phyloP scores from a whole-genome alignment of 2,113 vertebrate species.

The Columba livia region DNA sequence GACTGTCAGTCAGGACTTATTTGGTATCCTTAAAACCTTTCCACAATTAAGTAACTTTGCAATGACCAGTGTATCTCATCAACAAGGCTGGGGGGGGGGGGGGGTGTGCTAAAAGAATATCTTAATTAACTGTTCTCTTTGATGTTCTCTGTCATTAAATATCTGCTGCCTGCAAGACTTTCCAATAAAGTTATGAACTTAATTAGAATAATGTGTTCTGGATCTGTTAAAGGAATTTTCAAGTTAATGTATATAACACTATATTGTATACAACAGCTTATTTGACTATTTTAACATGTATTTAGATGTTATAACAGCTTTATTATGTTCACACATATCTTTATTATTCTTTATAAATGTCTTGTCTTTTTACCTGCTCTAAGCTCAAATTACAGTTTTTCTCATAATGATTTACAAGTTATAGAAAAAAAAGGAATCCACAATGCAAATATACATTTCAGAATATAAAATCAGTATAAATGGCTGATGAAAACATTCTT shows the following conservation, averaged over 20 bases:
- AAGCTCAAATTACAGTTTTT: background rate
- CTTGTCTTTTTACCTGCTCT: background rate
- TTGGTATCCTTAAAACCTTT: background rate
- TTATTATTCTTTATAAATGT: background rate
- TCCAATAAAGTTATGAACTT: background rate
- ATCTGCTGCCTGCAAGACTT: background rate
- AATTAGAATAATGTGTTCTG: background rate
- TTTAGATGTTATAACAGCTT: background rate
- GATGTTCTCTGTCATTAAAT: background rate
- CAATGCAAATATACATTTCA: background rate
- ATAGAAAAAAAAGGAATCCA: background rate
- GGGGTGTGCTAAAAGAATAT: background rate
- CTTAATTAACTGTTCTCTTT: background rate
- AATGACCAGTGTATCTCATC: background rate
- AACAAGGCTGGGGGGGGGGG: background rate
- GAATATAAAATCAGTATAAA: background rate
- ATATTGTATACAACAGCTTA: background rate
- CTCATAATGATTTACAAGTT: background rate
- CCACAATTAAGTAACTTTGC: background rate
- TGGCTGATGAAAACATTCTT: background rate
- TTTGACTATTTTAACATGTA: background rate
- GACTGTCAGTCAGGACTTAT: background rate
- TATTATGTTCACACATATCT: background rate
- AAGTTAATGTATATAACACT: background rate
- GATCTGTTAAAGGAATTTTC: background rate